phyloP scores from a whole-genome alignment of 53 echinoderm and acorn worm species.

The Pentamera pediparva region DNA sequence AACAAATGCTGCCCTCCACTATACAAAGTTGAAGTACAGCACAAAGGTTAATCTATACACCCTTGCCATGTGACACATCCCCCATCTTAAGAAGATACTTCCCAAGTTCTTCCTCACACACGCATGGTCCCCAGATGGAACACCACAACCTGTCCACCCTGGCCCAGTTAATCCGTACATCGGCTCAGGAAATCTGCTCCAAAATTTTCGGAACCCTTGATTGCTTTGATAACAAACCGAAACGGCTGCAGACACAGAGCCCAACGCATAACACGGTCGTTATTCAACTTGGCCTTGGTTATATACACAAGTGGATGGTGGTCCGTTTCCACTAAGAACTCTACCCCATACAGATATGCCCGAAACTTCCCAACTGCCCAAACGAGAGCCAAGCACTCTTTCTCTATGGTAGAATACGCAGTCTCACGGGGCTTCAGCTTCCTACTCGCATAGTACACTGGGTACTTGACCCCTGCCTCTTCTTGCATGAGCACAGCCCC shows the following conservation, averaged over 20 bases:
- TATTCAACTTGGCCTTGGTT: neutral
- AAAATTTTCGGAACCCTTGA: constrained; percentile 36
- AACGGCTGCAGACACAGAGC: constrained; percentile 30
- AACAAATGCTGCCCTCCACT: too few relatives aligned
- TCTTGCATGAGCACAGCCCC: constrained; percentile 33
- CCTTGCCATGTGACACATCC: too few relatives aligned
- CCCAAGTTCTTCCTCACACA: too few relatives aligned
- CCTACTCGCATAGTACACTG: constrained; percentile 46
- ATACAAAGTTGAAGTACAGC: too few relatives aligned
- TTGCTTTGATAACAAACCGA: constrained; percentile 18
- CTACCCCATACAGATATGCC: constrained; percentile 14
- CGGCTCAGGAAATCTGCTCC: constrained; percentile 32
- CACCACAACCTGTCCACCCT: too few relatives aligned
- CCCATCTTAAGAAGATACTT: neutral
- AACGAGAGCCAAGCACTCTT: constrained; percentile 40
- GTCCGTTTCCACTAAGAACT: constrained; percentile 30
- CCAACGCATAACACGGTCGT: constrained; percentile 27
- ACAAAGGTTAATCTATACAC: too few relatives aligned
- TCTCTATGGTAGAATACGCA: constrained; percentile 37
- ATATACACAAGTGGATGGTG: constrained; percentile 8
- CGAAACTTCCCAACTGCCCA: constrained; percentile 48
- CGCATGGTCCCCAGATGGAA: too few relatives aligned
- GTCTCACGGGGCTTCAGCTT: constrained; percentile 38
- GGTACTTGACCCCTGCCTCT: constrained; percentile 18
- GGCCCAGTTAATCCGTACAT: too few relatives aligned